Percentiles rank a stretch among this genome's conserved stretches.
phyloP scores from a whole-genome alignment of 2,113 vertebrate genomes.

The Casuarius casuarius region DNA sequence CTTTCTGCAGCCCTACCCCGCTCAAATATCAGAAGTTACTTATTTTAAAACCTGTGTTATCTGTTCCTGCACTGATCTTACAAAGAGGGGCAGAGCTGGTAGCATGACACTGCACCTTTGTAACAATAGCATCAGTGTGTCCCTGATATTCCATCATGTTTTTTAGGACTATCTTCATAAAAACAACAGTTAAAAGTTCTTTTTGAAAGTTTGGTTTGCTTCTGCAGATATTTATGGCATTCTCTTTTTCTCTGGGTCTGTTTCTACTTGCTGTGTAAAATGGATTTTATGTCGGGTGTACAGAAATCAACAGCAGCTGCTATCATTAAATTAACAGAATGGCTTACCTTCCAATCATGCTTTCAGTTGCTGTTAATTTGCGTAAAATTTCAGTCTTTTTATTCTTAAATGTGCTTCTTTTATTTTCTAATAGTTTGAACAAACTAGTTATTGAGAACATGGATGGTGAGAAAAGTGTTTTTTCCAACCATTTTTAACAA shows the following conservation, averaged over 20 bases:
- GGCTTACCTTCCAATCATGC: slow-evolving; percentile 57
- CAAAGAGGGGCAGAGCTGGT: not conserved
- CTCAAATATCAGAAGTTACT: not conserved
- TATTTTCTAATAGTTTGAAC: slow-evolving; percentile 48
- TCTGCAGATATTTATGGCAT: slow-evolving; percentile 48
- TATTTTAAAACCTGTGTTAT: not conserved
- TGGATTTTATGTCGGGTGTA: slow-evolving; percentile 38
- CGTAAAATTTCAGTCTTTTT: slow-evolving; percentile 24
- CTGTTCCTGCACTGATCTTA: not conserved
- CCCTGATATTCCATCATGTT: not conserved
- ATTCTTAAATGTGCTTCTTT: slow-evolving; percentile 40
- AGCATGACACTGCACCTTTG: not conserved
- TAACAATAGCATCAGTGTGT: not conserved
- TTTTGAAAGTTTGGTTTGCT: slow-evolving; percentile 36
- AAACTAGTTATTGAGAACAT: slow-evolving; percentile 46
- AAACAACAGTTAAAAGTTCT: not conserved
- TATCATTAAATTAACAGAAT: slow-evolving; percentile 41
- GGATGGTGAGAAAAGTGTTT: slow-evolving; percentile 46
- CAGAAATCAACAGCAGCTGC: slow-evolving; percentile 58
- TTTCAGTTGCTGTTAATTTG: slow-evolving; percentile 70
- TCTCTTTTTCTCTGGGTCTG: not conserved
- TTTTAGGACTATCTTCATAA: not conserved
- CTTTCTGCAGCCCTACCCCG: not conserved
- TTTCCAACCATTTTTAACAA: slow-evolving; percentile 57
- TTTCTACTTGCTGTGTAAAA: slow-evolving; percentile 57